These are phyloP conservation scores for Phainopepla nitens DNA, from an alignment of 2,113 vertebrate species.

Conservation along the genomic window DNA sequence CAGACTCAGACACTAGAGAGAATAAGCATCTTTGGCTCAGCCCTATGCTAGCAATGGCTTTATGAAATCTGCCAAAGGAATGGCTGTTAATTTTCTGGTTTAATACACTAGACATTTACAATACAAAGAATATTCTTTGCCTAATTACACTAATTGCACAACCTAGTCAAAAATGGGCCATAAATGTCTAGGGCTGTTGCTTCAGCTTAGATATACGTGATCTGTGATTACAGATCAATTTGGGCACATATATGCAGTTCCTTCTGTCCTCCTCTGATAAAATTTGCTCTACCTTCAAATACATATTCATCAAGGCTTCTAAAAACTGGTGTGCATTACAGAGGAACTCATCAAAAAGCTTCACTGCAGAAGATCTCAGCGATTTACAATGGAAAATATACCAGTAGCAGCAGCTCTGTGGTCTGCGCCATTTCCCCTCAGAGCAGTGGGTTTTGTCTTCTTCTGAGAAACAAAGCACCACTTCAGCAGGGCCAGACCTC, in stretches of 20 bases:
- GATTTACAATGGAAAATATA: background rate
- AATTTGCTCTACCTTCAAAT: background rate
- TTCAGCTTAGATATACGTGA: background rate
- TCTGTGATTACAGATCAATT: background rate
- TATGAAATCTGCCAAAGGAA: background rate
- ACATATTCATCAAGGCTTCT: background rate
- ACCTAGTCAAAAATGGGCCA: background rate
- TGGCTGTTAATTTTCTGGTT: background rate
- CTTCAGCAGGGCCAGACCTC: background rate
- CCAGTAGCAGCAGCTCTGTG: background rate
- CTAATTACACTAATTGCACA: conserved; percentile 1
- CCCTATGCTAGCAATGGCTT: background rate
- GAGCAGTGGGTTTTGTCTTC: background rate
- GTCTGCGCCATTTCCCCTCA: background rate
- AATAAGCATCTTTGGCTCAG: background rate
- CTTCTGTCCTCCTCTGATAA: background rate
- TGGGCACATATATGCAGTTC: background rate
- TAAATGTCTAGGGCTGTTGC: background rate
- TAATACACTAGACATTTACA: background rate
- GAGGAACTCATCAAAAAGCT: background rate
- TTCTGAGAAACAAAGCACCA: background rate
- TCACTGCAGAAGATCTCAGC: background rate
- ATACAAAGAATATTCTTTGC: conserved; percentile 1
- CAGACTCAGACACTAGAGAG: background rate
- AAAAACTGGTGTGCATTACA: background rate